Evolutionary conservation across 2,888 invertebrate species (phyloP).

Genomic region (Spisula solida): DNA sequence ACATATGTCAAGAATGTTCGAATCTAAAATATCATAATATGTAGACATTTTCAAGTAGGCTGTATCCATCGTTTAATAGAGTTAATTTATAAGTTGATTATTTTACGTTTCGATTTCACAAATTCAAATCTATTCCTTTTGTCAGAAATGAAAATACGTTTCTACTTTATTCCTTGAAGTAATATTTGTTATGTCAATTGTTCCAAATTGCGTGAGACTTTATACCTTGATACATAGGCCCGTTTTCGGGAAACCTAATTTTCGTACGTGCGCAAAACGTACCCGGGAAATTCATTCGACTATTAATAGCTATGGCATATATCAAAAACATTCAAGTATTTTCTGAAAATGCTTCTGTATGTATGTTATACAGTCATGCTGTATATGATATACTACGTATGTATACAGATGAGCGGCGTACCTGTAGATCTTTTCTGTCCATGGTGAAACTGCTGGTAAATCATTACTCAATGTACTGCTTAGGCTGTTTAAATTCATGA

Average conservation of each 20-base stretch:
- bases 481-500: too few species aligned
- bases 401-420: too few species aligned
- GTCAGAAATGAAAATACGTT: background rate
- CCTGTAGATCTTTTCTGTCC: too few species aligned
- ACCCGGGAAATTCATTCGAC: background rate
- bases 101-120: background rate
- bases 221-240: background rate
- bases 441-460: too few species aligned
- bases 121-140: background rate
- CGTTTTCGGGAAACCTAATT: constrained; percentile 3
- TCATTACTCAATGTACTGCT: too few species aligned
- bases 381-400: too few species aligned
- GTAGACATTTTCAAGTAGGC: background rate
- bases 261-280: background rate
- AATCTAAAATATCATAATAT: background rate
- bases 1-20: background rate
- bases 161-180: background rate
- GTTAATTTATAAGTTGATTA: background rate
- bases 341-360: background rate
- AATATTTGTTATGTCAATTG: background rate
- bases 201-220: background rate
- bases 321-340: background rate
- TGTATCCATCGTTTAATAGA: background rate
- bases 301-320: background rate
- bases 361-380: too few species aligned